These are phyloP conservation scores for Troides oblongomaculatus DNA, from an alignment of 2,888 invertebrate species.

Conservation along the genomic window DNA sequence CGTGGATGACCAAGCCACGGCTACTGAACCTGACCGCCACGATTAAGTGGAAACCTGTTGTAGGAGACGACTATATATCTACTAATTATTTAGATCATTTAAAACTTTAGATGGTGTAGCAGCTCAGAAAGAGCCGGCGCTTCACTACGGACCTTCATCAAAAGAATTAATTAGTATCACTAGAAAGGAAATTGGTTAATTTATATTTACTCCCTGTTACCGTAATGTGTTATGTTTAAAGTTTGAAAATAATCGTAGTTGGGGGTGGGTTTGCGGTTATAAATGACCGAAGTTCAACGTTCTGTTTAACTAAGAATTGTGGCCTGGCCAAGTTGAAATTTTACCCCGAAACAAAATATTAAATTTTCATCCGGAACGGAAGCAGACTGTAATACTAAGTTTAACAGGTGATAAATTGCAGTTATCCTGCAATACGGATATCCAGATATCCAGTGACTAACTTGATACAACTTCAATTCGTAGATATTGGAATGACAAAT, in stretches of 20 bases:
- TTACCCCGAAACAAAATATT: constrained; percentile 5
- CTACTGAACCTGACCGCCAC: no score
- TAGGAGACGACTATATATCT: no score
- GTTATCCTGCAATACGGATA: background rate
- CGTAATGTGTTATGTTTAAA: constrained; percentile 15
- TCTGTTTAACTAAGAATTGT: constrained; percentile 22
- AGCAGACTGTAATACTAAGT: background rate
- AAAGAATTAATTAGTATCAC: no score
- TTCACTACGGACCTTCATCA: no score
- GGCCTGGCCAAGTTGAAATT: constrained; percentile 18
- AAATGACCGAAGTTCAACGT: constrained; percentile 16
- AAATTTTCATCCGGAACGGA: constrained; percentile 1
- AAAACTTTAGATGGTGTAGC: no score
- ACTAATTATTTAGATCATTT: no score
- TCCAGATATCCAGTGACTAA: background rate
- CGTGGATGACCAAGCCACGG: no score
- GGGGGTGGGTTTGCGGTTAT: constrained; percentile 8
- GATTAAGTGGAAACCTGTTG: no score
- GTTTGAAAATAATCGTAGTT: constrained; percentile 23
- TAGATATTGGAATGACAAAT: no score
- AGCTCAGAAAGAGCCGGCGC: no score
- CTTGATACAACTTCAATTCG: background rate
- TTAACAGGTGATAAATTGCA: constrained; percentile 9
- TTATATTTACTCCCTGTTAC: background rate
- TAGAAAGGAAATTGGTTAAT: background rate